Conservation (phyloP, 2,113 vertebrate genomes). For the Nanorana parkeri region DNA sequence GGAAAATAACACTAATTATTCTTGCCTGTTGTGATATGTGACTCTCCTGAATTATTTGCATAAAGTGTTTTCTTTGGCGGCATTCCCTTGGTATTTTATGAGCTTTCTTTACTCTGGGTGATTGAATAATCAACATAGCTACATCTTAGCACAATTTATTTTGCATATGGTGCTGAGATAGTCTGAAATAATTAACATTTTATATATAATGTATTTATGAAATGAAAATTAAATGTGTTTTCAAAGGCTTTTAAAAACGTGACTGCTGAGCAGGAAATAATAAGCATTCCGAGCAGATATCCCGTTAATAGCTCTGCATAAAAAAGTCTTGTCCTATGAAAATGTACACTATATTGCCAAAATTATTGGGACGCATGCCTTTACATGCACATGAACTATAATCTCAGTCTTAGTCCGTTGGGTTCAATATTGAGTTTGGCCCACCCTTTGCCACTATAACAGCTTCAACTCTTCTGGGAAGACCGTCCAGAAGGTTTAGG, state of each 20-base stretch:
- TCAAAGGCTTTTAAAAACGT: not conserved
- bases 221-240: not conserved
- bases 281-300: too few species aligned
- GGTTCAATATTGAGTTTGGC: too few species aligned
- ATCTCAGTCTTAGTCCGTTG: too few species aligned
- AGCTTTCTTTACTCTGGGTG: not conserved
- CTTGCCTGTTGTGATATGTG: not conserved
- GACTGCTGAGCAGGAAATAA: not conserved
- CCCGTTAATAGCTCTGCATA: too few species aligned
- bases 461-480: too few species aligned
- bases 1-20: not conserved
- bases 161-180: not conserved
- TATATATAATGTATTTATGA: too few species aligned
- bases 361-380: too few species aligned
- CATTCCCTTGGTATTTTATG: not conserved
- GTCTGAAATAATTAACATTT: not conserved
- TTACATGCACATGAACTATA: too few species aligned
- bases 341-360: too few species aligned
- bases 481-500: too few species aligned
- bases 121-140: not conserved
- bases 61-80: not conserved
- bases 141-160: not conserved
- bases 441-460: too few species aligned
- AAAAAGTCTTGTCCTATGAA: too few species aligned
- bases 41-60: not conserved